Base-by-base conservation (phyloP, 2,888 invertebrate species). In the Ferdinandea cuprea region DNA sequence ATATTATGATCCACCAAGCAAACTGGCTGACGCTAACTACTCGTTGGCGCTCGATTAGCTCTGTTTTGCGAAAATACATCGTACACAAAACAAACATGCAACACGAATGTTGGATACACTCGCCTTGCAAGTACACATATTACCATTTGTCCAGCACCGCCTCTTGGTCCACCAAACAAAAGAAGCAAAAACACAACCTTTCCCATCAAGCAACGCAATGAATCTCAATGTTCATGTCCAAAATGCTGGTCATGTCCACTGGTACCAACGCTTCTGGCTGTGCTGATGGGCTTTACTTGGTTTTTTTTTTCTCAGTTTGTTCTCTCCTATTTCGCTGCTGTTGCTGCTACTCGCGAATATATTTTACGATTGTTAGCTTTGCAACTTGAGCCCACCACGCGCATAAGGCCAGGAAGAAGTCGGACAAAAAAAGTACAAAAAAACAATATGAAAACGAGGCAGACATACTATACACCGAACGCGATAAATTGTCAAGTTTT, bases 401-500 rank as follows among this genome's bases (percentile, higher is more conserved):
- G 48, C 59, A 69, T 35, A 15, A 46, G 58, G 40, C 8, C 46
- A 30, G 61, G 28, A 44, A 59, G 44, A 58, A 32, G 25, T 3
- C n/a, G 15, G 8, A 46, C 2, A 48, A 15, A 54, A 11, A n/a
- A 48, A 21, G 44, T 35, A 11, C 35, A 25, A 48, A 72, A n/a
- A n/a, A n/a, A n/a, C n/a, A n/a, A n/a, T n/a, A n/a, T n/a, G n/a
- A n/a, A n/a, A n/a, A n/a, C n/a, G 42, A 50, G 52, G 28, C 66
- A 72, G 9, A 46, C 69, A 65, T 56, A 78, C 52, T 63, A 65
- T 56, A 78, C 52, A 58, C 40, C 52, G 50, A 73, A 56, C 78
- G 68, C 83, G 78, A 83, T 83, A 83, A 83, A 83, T 83, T 83
- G 83, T 83, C 72, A 83, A 72, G 83, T 78, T 78, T 83, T 83